phyloP scores from a whole-genome alignment of 92 coral and sea anemone genomes.

The Bergia sp. region DNA sequence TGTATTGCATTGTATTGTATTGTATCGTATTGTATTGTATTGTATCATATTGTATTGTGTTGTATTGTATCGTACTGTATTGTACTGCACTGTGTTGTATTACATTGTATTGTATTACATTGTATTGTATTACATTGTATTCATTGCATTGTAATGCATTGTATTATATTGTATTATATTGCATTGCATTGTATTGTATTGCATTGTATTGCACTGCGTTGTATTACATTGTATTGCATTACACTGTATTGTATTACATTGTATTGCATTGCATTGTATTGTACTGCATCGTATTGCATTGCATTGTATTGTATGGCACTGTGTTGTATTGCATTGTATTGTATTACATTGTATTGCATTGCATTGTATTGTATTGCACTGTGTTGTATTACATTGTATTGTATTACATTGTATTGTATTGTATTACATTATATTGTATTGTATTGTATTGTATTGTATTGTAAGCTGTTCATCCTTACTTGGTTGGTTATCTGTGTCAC shows the following conservation, averaged over 20 bases:
- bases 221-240: background rate
- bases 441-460: too few species aligned
- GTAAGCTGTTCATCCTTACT: background rate
- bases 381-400: background rate
- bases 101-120: background rate
- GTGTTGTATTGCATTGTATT: background rate
- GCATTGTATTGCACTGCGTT: background rate
- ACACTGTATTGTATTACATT: background rate
- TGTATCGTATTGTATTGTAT: background rate
- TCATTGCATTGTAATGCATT: background rate
- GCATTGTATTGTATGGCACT: background rate
- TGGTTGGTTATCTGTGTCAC: too few species aligned
- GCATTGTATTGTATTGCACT: background rate
- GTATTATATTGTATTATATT: background rate
- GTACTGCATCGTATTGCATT: background rate
- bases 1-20: background rate
- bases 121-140: background rate
- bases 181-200: background rate
- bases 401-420: background rate
- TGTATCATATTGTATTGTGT: background rate
- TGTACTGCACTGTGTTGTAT: background rate
- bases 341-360: background rate
- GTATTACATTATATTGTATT: background rate
- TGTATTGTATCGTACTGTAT: background rate
- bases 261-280: background rate